Base-by-base conservation (phyloP, 2,113 vertebrate species). In the Triplophysa siluroides region DNA sequence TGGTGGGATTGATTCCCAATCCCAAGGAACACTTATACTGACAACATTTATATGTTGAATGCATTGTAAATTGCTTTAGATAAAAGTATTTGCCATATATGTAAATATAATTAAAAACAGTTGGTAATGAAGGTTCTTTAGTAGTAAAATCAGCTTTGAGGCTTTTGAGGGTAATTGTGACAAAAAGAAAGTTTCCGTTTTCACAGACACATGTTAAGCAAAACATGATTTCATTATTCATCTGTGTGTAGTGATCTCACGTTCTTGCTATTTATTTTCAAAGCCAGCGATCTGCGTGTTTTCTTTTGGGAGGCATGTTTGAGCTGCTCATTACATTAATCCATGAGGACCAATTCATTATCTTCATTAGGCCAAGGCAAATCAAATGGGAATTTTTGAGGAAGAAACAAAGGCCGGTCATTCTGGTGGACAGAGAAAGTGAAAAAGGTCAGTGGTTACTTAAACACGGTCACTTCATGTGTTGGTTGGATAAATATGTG, bases 341-440 rank as follows among this genome's bases (percentile, higher is more conserved):
- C 89, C 85, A 86, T 84, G 84, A 88, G 61, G 87, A 87, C 88
- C 85, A 90, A 92, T 92, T 89, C 85, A 92, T 92, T 88, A 89
- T 86, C 85, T 77, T 92, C 88, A 90, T 92, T 92, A 91, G 79
- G 78, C 77, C 87, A 78, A 78, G 91, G 90, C 88, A 91, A 92
- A 90, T 92, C 85, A 92, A 92, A 92, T 90, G 86, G 87, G 88
- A 41, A 85, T 88, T 84, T 91, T 92, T 92, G 89, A 89, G 87
- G 80, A 88, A 79, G 82, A 90, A 90, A 91, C 84, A 75, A 85
- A 89, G 84, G 78, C 78, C 73, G 21, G 26, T 6, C 54, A 19
- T 45, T 47, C 16, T 65, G 24, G n/a, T 52, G 29, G 60, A 41
- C 24, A 18, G 69, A 18, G 21, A 21, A 18, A 54, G 58, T 16